Percentiles rank a stretch among this genome's conserved stretches.
Evolutionary conservation across 2,113 vertebrate genomes (phyloP).

Genomic region (Perca schrenkii): DNA sequence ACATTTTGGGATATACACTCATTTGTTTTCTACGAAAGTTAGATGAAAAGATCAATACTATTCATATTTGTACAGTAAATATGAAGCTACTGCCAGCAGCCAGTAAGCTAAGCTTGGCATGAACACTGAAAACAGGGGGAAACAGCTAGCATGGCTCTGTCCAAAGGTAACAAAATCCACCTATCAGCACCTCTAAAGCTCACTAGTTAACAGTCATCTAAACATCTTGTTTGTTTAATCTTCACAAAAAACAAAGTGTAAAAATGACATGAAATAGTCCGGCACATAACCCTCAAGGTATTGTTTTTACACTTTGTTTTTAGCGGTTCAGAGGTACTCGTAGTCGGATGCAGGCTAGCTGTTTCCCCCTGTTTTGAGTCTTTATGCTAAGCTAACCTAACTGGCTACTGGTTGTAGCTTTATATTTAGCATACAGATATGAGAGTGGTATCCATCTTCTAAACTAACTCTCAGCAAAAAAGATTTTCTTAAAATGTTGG

Average conservation of each 20-base stretch:
- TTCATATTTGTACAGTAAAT: not conserved
- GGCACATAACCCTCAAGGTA: not conserved
- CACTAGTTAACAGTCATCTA: not conserved
- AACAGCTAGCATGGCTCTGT: not conserved
- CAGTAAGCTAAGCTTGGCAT: not conserved
- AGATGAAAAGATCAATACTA: not conserved
- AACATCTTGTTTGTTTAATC: not conserved
- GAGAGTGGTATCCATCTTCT: slow-evolving; percentile 6
- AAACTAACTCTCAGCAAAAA: not conserved
- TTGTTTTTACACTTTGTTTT: not conserved
- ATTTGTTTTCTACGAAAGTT: not conserved
- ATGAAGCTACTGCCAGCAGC: not conserved
- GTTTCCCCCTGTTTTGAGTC: not conserved
- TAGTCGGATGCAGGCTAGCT: not conserved
- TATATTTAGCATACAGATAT: not conserved
- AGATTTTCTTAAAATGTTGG: not conserved
- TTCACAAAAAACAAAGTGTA: not conserved
- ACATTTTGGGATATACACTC: not conserved
- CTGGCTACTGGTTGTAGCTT: slow-evolving; percentile 1
- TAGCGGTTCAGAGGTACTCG: not conserved
- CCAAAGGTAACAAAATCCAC: not conserved
- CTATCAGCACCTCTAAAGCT: not conserved
- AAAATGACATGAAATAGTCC: not conserved
- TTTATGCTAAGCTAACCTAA: slow-evolving; percentile 22
- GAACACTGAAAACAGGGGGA: not conserved